Conservation (phyloP, 2,797 vertebrate genomes). For the Rhynchonycteris naso region DNA sequence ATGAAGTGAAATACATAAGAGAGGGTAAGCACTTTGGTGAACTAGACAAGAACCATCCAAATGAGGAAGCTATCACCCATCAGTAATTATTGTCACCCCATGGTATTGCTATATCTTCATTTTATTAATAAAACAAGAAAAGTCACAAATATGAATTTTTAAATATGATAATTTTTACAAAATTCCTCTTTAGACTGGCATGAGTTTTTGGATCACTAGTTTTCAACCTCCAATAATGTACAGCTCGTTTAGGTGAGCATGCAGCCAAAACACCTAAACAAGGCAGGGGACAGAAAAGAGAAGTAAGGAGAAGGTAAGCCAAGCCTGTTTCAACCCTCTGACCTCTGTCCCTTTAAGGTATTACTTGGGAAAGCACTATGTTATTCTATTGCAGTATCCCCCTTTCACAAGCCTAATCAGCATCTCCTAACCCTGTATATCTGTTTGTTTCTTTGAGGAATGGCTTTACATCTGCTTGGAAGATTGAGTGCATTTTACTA, state of each 20-base stretch:
- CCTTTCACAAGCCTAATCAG: constrained; percentile 43
- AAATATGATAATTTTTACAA: constrained; percentile 29
- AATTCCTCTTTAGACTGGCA: not conserved
- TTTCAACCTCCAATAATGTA: not conserved
- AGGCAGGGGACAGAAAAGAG: not conserved
- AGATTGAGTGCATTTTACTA: constrained; percentile 57
- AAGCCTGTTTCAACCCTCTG: not conserved
- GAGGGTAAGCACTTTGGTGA: not conserved
- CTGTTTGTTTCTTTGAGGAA: constrained; percentile 49
- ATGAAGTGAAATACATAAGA: not conserved
- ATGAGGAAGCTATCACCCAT: not conserved
- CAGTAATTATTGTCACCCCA: not conserved
- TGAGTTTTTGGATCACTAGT: not conserved
- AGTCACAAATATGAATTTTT: not conserved
- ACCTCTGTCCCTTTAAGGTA: not conserved
- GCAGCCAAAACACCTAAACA: not conserved
- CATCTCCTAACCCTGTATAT: constrained; percentile 54
- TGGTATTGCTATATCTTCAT: not conserved
- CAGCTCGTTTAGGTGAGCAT: not conserved
- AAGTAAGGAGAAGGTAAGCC: not conserved
- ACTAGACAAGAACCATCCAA: not conserved
- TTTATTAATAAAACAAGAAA: constrained; percentile 17
- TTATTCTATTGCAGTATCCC: not conserved
- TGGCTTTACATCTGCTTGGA: constrained; percentile 52
- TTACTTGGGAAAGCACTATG: not conserved